Evolutionary conservation across 37 sponge, comb jelly and placozoan species (phyloP), one percentile per base, ranked within the genome.

Genomic region (Theonella swinhoei): DNA sequence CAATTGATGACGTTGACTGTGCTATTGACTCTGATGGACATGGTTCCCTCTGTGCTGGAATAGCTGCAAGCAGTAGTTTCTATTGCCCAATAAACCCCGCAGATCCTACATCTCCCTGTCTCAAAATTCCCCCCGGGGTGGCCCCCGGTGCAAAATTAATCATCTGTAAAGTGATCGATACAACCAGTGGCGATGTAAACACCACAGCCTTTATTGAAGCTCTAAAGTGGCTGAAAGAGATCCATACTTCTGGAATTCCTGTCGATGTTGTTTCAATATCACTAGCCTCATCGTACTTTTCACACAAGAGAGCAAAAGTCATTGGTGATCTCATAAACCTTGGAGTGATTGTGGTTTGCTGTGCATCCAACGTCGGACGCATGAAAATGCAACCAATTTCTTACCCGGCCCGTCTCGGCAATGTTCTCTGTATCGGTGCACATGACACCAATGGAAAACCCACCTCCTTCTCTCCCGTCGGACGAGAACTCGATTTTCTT

Each of bases 351-450:
- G 64, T 87, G 0, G 88, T 87, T 11, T 87, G 88, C 65, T 79
- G 81, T 79, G 88, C 88, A 0, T 87, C 81, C 0, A 87, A 87
- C 64, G 81, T 75, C 11, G 88, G 88, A 0, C 39, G 80, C 19
- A 66, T 75, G 40, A 73, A 66, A 7, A 31, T 68, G 60, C 81
- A 79, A 33, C 88, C 88, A 0, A 87, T 87, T 30, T 39, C 81
- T 29, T 87, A 61, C 39, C 88, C 89, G 33, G 89, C 89, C 19
- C 59, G 89, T 14, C 64, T 88, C 20, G 89, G 89, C 36, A 61
- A 88, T 23, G 89, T 88, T 36, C 82, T 88, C 47, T 88, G 89
- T 39, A 77, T 88, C 17, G 89, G 89, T 22, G 75, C 89, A 29
- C 83, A 83, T 58, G 71, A 76, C 70, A 72, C 60, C 29, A 69